Conservation (phyloP, 1,140 invertebrate genomes). For the Saccostrea cuccullata region DNA sequence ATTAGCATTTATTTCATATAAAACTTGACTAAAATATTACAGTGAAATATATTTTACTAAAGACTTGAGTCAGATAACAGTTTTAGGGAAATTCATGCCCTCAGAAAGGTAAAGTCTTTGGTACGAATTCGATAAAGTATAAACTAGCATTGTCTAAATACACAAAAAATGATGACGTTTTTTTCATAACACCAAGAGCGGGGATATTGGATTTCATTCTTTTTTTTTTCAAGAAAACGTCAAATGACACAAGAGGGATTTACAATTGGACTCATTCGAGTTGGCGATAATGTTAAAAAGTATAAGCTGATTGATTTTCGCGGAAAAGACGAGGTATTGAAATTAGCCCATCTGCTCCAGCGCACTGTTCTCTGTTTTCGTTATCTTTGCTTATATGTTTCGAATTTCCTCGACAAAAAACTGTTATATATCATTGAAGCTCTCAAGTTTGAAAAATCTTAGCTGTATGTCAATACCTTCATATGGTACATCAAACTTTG, state of each 20-base stretch:
- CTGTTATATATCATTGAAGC: no score
- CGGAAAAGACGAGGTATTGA: constrained; percentile 60
- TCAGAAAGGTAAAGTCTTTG: no score
- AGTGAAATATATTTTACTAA: no score
- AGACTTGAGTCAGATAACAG: no score
- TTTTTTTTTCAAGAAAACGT: background rate
- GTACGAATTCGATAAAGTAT: background rate
- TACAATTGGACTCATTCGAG: constrained; percentile 32
- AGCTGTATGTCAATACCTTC: no score
- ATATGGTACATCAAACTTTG: no score
- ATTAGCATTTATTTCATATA: no score
- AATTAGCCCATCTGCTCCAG: background rate
- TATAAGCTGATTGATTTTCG: constrained; percentile 57
- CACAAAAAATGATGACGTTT: constrained; percentile 10
- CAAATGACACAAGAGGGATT: background rate
- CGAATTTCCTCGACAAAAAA: constrained; percentile 10
- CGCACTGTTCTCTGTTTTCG: no score
- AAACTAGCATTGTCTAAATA: background rate
- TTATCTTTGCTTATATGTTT: background rate
- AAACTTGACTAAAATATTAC: no score
- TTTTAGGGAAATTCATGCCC: no score
- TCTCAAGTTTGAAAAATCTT: no score
- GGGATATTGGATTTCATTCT: background rate
- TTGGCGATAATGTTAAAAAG: constrained; percentile 61
- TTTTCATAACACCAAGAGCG: background rate